phyloP scores from a whole-genome alignment of 1,140 invertebrate genomes.

The Psilanteris sp. region DNA sequence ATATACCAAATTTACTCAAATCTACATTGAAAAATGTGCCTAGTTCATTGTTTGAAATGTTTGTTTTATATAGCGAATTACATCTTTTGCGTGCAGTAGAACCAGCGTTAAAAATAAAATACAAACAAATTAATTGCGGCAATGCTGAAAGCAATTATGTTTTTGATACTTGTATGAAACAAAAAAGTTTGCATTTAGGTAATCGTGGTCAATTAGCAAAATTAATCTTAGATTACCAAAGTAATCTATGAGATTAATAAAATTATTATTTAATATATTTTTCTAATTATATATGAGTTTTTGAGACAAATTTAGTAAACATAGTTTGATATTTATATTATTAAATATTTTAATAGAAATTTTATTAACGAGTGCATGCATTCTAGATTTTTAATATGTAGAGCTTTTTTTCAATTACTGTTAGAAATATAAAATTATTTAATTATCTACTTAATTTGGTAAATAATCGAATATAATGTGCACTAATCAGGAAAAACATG shows the following conservation, averaged over 20 bases:
- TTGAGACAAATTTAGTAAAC: too few species aligned
- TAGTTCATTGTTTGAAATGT: slow-evolving; percentile 84
- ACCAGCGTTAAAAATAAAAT: slow-evolving; percentile 83
- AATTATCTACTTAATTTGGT: too few species aligned
- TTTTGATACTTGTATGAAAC: slow-evolving; percentile 67
- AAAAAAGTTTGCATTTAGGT: slow-evolving; percentile 72
- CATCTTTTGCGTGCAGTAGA: slow-evolving; percentile 87
- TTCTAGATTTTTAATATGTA: too few species aligned
- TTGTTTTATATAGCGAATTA: slow-evolving; percentile 82
- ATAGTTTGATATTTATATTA: too few species aligned
- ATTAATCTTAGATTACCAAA: slow-evolving; percentile 77
- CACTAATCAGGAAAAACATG: too few species aligned
- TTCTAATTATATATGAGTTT: too few species aligned
- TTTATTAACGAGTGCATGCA: too few species aligned
- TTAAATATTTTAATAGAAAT: too few species aligned
- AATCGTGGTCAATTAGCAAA: slow-evolving; percentile 78
- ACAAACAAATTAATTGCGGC: slow-evolving; percentile 77
- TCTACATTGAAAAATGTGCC: slow-evolving; percentile 65
- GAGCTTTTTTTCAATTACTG: too few species aligned
- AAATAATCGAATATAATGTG: too few species aligned
- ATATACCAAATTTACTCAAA: slow-evolving; percentile 80
- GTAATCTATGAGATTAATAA: slow-evolving; percentile 25
- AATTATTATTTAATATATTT: not conserved
- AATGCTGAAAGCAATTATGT: slow-evolving; percentile 59
- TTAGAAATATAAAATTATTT: too few species aligned